phyloP scores from a whole-genome alignment of 2,888 invertebrate genomes.

The Dendrolimus houi region DNA sequence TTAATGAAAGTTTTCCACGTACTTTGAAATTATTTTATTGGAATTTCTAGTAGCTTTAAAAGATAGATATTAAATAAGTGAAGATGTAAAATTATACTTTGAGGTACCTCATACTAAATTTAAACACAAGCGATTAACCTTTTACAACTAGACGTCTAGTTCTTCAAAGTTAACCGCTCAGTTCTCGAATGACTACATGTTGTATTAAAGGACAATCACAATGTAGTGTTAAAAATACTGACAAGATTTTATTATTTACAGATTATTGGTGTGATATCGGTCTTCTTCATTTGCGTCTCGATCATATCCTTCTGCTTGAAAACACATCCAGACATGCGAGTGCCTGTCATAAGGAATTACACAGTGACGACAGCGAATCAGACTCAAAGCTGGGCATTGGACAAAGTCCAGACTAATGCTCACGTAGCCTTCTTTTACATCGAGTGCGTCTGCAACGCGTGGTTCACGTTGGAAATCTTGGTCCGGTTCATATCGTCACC shows the following conservation, averaged over 20 bases:
- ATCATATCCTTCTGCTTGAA: conserved; percentile 99
- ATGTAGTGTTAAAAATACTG: too few species aligned
- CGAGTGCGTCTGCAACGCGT: conserved; percentile 98
- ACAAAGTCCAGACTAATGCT: conserved; percentile 95
- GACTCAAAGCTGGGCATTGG: conserved; percentile 87
- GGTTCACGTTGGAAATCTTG: conserved; percentile 99
- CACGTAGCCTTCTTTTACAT: conserved; percentile 99
- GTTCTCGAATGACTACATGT: too few species aligned
- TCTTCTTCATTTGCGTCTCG: conserved; percentile 99
- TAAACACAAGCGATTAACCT: too few species aligned
- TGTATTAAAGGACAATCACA: too few species aligned
- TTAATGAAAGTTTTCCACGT: not conserved
- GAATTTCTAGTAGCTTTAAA: not conserved
- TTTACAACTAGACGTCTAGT: too few species aligned
- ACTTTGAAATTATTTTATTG: not conserved
- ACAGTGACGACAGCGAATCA: conserved; percentile 86
- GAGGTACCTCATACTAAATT: too few species aligned
- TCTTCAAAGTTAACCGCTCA: too few species aligned
- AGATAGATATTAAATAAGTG: too few species aligned
- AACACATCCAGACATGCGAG: conserved; percentile 98
- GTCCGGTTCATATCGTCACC: conserved; percentile 95
- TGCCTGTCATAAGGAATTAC: conserved; percentile 89
- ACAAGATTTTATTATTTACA: conserved; percentile 64
- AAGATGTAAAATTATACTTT: too few species aligned
- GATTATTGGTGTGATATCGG: conserved; percentile 98